phyloP scores from a whole-genome alignment of 2,888 invertebrate species.

The Phaedon cochleariae region DNA sequence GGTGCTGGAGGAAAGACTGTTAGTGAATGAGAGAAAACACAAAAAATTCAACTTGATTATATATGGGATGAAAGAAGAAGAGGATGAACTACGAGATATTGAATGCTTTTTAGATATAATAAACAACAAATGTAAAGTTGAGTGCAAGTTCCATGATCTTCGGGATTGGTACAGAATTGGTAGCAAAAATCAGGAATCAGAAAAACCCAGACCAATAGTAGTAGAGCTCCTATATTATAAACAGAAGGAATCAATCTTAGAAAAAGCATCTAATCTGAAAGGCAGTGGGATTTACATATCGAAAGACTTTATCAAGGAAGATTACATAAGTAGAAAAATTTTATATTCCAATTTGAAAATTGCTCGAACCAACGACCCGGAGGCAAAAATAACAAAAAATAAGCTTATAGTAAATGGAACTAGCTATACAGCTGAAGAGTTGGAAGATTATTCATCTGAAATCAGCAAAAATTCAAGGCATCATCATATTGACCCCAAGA shows the following conservation, averaged over 20 bases:
- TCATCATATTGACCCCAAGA: too few species aligned
- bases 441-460: background rate
- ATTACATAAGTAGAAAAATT: background rate
- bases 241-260: constrained; percentile 4
- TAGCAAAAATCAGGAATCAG: background rate
- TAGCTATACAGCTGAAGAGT: background rate
- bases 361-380: background rate
- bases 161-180: constrained; percentile 10
- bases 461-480: background rate
- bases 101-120: background rate
- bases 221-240: constrained; percentile 8
- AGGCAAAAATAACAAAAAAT: background rate
- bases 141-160: constrained; percentile 6
- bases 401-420: background rate
- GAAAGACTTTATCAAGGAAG: background rate
- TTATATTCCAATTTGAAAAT: background rate
- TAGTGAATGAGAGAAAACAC: constrained; percentile 8
- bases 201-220: constrained; percentile 7
- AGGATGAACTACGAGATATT: constrained; percentile 1
- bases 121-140: background rate
- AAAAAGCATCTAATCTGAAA: background rate
- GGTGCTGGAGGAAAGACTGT: background rate
- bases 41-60: constrained; percentile 9
- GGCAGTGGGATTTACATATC: background rate
- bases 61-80: constrained; percentile 7